Evolutionary conservation across 1,140 invertebrate species (phyloP).

Genomic region (Medauroidea extradentata): DNA sequence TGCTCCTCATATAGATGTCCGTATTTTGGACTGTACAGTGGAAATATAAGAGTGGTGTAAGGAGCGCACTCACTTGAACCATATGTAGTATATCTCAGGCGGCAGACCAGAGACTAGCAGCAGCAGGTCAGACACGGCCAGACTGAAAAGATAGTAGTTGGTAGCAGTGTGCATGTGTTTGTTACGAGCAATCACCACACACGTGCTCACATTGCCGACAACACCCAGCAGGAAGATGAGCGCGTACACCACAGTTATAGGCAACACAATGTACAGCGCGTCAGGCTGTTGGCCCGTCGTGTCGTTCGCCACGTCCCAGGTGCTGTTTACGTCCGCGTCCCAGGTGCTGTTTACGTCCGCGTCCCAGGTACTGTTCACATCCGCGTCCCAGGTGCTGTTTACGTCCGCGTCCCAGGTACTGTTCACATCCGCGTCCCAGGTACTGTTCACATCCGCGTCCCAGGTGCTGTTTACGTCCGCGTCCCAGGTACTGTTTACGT

Average conservation of each 20-base stretch:
- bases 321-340: background rate
- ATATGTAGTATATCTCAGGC: conserved; percentile 82
- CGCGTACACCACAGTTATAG: conserved; percentile 75
- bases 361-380: no score
- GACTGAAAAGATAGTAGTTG: conserved; percentile 85
- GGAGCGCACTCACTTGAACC: conserved; percentile 48
- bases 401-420: no score
- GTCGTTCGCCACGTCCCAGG: background rate
- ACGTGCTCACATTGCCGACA: conserved; percentile 88
- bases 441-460: no score
- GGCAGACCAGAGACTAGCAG: conserved; percentile 75
- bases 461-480: no score
- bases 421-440: no score
- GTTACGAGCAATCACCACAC: conserved; percentile 86
- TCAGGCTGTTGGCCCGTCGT: background rate
- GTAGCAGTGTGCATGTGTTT: conserved; percentile 88
- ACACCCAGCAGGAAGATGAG: conserved; percentile 82
- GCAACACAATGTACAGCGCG: conserved; percentile 63
- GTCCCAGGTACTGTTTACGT: no score
- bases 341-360: no score
- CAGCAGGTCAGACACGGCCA: conserved; percentile 89
- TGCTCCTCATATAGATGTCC: no score
- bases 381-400: no score
- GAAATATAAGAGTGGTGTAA: no score
- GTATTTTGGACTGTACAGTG: no score